Base-by-base conservation (phyloP, 2,888 invertebrate species). In the Anoplius nigerrimus region DNA sequence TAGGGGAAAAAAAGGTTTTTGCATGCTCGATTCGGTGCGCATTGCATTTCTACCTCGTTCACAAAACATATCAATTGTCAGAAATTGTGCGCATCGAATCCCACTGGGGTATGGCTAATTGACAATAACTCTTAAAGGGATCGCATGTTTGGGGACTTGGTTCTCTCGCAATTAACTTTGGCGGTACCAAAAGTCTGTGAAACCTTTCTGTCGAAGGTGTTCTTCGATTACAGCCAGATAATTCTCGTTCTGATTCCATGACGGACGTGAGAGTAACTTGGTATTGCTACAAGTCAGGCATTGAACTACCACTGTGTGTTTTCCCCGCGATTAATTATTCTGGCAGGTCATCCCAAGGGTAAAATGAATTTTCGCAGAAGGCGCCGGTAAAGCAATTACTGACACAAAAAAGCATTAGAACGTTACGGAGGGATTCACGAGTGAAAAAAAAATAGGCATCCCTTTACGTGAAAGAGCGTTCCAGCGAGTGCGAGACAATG, bases 81-180 rank as follows among this genome's bases (percentile, higher is more conserved):
- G 24, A 27, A 42, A 18, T 46, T 54, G n/a, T 42, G 53, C 65
- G 46, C 54, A 66, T 24, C 43, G 56, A 63, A 72, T 64, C 62
- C 34, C 60, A 15, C 34, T 51, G 15, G 42, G 52, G 24, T 54
- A 61, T 57, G 21, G 46, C 58, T 53, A 11, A 52, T 18, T 48
- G 56, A 21, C 42, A 54, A 52, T 62, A 48, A 6, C 51, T 53
- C 53, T 27, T 48, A 16, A 16, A 42, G 42, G 66, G 18, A 53
- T 67, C 68, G 77, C 72, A 77, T 71, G 71, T n/a, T 27, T 59
- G 63, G 72, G 69, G 66, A 67, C 54, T 68, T 74, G 69, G 66
- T 58, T 55, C 66, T 55, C 55, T 55, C 34, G 27, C 62, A 52
- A 43, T 56, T 51, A 57, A 53, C 15, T 20, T 20, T 61, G 55